Conservation (phyloP, 2,888 invertebrate species). For the Digitonthophagus gazella region DNA sequence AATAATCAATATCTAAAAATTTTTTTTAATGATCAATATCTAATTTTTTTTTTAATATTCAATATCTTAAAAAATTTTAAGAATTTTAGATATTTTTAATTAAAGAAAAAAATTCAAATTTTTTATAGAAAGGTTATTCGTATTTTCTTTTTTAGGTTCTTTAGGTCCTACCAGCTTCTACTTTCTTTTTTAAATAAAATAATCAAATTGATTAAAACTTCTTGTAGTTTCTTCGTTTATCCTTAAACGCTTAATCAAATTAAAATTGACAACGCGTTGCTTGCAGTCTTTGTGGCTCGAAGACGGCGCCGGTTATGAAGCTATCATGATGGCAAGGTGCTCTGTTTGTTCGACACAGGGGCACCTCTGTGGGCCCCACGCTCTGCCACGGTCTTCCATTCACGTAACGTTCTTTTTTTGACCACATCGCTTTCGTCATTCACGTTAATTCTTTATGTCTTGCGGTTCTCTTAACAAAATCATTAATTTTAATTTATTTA, state of each 20-base stretch:
- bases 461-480: not conserved
- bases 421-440: not conserved
- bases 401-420: conserved; percentile 32
- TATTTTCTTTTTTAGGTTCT: too few species aligned
- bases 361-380: conserved; percentile 46
- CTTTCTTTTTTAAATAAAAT: too few species aligned
- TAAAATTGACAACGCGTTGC: not conserved
- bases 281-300: conserved; percentile 64
- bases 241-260: not conserved
- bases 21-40: too few species aligned
- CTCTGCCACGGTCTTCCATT: conserved; percentile 41
- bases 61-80: too few species aligned
- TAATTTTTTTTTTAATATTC: too few species aligned
- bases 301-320: conserved; percentile 49
- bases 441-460: not conserved
- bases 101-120: too few species aligned
- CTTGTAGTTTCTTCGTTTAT: too few species aligned
- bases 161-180: too few species aligned
- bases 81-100: too few species aligned
- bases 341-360: conserved; percentile 48
- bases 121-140: too few species aligned
- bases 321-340: conserved; percentile 47
- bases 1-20: too few species aligned
- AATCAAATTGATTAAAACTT: not conserved
- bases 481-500: not conserved